Percentiles rank a stretch among this genome's conserved stretches.
These are phyloP conservation scores for Pseudococcus viburni DNA, from an alignment of 2,888 invertebrate species.

Conservation along the genomic window DNA sequence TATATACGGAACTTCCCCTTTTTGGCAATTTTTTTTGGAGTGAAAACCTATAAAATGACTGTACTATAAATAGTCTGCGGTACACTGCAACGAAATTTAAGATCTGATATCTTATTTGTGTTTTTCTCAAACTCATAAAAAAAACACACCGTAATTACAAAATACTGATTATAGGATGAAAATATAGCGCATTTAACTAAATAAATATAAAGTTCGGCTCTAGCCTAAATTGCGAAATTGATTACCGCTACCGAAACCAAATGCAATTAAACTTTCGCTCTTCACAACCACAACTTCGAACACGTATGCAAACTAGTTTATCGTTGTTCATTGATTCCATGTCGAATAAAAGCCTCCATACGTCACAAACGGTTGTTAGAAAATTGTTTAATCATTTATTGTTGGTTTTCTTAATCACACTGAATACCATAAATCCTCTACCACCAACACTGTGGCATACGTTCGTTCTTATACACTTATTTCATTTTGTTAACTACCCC, in stretches of 20 bases:
- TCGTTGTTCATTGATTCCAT: slow-evolving; percentile 2
- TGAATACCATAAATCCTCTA: not conserved
- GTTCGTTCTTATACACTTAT: not conserved
- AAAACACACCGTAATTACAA: no score
- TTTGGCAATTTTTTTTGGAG: no score
- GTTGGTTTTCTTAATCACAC: slow-evolving; percentile 36
- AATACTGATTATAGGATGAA: not conserved
- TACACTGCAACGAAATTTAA: not conserved
- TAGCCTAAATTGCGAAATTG: not conserved
- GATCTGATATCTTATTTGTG: not conserved
- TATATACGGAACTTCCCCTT: no score
- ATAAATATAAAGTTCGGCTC: not conserved
- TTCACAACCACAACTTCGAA: not conserved
- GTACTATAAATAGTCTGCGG: no score
- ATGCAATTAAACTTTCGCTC: slow-evolving; percentile 51
- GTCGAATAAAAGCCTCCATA: not conserved
- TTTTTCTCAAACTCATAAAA: not conserved
- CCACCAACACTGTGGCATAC: slow-evolving; percentile 11
- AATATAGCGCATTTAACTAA: not conserved
- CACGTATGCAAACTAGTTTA: slow-evolving; percentile 21
- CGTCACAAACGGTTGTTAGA: slow-evolving; percentile 15
- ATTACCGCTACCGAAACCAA: not conserved
- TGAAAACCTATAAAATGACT: no score
- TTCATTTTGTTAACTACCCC: not conserved
- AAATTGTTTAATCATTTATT: slow-evolving; percentile 28